A percentile compares a stretch with the other conserved stretches of the same genome.
Conservation (phyloP, 1,140 invertebrate genomes). For the Dreissena polymorpha region DNA sequence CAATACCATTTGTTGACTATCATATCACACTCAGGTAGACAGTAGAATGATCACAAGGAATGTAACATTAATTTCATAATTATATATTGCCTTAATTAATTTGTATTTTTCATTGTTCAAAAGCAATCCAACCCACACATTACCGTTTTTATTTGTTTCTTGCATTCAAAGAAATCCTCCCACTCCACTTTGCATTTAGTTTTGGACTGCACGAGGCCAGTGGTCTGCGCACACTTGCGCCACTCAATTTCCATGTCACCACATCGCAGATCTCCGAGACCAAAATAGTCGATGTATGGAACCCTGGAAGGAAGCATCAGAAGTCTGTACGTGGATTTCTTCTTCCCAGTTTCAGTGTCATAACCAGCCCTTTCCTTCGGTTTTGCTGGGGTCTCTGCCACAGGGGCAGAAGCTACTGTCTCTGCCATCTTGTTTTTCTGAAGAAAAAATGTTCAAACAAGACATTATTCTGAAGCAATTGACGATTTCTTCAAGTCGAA, state of each 20-base stretch:
- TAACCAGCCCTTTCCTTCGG: neutral
- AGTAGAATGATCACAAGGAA: no score
- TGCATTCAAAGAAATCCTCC: conserved; percentile 52
- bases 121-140: neutral
- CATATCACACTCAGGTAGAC: no score
- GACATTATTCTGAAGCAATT: no score
- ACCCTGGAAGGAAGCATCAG: neutral
- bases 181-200: conserved; percentile 27
- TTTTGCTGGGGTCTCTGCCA: no score
- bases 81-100: no score
- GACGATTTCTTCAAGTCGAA: no score
- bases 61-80: no score
- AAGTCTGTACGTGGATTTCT: neutral
- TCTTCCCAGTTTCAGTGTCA: neutral
- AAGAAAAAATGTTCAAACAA: no score
- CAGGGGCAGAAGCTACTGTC: no score
- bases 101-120: no score
- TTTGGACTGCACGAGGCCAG: conserved; percentile 34
- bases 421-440: no score
- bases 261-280: conserved; percentile 10
- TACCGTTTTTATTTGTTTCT: conserved; percentile 16
- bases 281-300: neutral
- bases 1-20: no score
- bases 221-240: conserved; percentile 45
- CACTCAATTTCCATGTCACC: conserved; percentile 29